These are phyloP conservation scores for Pantherophis guttatus DNA, from an alignment of 2,113 vertebrate genomes.

Conservation along the genomic window DNA sequence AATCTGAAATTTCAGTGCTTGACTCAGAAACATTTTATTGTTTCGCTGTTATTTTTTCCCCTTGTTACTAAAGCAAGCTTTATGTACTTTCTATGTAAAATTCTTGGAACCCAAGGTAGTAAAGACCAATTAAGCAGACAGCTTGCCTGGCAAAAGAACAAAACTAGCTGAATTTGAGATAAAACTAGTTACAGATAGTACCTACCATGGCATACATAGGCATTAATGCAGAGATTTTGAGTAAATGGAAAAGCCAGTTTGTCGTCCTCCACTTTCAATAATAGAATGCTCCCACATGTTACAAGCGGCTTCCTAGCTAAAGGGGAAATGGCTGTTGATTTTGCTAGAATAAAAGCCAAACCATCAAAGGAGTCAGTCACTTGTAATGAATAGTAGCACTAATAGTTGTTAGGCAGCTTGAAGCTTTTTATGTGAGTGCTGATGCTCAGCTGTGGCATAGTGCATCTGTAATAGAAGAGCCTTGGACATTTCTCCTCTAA, in stretches of 20 bases:
- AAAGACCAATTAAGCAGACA: neutral
- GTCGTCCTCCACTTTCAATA: neutral
- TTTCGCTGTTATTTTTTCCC: neutral
- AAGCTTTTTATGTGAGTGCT: neutral
- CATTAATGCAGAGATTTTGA: neutral
- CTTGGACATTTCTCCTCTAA: neutral
- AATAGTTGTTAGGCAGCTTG: neutral
- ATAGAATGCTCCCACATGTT: neutral
- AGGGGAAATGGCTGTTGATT: neutral
- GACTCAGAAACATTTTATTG: neutral
- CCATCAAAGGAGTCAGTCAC: neutral
- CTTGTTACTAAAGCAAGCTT: neutral
- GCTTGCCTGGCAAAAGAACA: slow-evolving; percentile 1
- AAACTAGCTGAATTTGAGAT: neutral
- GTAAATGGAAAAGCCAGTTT: neutral
- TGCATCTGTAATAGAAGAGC: neutral
- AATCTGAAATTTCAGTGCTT: slow-evolving; percentile 10
- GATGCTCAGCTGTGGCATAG: neutral
- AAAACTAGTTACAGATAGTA: neutral
- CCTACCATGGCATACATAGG: neutral
- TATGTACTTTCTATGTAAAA: slow-evolving; percentile 6
- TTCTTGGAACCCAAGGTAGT: slow-evolving; percentile 12
- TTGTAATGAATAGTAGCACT: neutral
- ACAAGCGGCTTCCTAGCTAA: neutral
- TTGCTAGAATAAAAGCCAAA: neutral